phyloP scores from a whole-genome alignment of 1,140 invertebrate species.

The Drosophila rufa region DNA sequence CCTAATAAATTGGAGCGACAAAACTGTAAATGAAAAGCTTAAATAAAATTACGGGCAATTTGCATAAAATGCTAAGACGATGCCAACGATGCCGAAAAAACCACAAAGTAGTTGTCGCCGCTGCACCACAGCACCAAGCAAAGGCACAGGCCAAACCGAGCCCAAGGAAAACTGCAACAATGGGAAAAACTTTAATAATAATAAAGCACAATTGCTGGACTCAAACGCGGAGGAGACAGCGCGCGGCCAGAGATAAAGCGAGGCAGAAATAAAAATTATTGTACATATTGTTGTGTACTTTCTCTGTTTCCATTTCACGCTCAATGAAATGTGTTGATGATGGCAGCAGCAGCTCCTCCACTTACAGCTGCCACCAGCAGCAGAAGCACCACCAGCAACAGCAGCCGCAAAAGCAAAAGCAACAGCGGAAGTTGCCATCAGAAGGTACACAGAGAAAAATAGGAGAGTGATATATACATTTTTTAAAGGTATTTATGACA shows the following conservation, averaged over 20 bases:
- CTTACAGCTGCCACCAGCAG: slow-evolving; percentile 21
- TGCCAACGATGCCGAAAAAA: slow-evolving; percentile 56
- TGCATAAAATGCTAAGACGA: slow-evolving; percentile 68
- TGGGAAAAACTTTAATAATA: slow-evolving; percentile 72
- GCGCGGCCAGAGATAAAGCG: slow-evolving; percentile 51
- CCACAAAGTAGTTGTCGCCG: slow-evolving; percentile 62
- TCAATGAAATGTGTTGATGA: slow-evolving; percentile 85
- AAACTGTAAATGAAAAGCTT: slow-evolving; percentile 78
- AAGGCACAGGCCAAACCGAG: slow-evolving; percentile 27
- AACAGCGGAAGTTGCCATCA: slow-evolving; percentile 76
- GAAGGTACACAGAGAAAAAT: slow-evolving; percentile 47
- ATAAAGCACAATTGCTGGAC: slow-evolving; percentile 54
- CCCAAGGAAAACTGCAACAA: slow-evolving; percentile 72
- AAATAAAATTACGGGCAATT: slow-evolving; percentile 74
- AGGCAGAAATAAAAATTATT: slow-evolving; percentile 68
- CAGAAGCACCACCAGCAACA: slow-evolving; percentile 24
- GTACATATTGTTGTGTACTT: slow-evolving; percentile 71
- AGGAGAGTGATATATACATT: too few relatives aligned
- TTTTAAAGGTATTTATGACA: background rate
- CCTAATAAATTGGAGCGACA: slow-evolving; percentile 75
- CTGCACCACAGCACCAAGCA: slow-evolving; percentile 14
- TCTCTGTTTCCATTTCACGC: slow-evolving; percentile 85
- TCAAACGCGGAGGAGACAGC: slow-evolving; percentile 29
- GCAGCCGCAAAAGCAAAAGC: slow-evolving; percentile 35
- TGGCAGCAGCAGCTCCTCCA: slow-evolving; percentile 42